Evolutionary conservation across 2,797 vertebrate species (phyloP).

Genomic region (Triplophysa bombifrons): DNA sequence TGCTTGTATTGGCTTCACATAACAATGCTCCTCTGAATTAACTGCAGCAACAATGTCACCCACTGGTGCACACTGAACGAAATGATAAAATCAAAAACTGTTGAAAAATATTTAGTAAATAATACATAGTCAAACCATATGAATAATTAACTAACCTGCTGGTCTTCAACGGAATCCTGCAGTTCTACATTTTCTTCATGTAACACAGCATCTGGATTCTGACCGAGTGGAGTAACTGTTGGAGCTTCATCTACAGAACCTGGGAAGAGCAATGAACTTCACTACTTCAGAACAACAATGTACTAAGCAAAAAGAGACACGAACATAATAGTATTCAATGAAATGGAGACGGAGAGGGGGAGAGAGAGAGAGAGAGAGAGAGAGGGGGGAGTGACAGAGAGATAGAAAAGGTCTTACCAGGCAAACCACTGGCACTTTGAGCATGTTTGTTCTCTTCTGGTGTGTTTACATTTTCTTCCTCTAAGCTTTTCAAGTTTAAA

Average conservation of each 20-base stretch:
- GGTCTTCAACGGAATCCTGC: not conserved
- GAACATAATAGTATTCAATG: not conserved
- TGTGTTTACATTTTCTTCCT: not conserved
- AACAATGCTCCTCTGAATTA: not conserved
- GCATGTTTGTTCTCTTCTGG: not conserved
- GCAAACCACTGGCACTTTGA: not conserved
- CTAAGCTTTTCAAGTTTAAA: not conserved
- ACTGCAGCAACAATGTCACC: not conserved
- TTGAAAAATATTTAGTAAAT: not conserved
- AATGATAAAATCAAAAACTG: not conserved
- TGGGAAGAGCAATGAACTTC: not conserved
- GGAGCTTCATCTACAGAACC: not conserved
- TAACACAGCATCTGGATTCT: not conserved
- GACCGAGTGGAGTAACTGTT: not conserved
- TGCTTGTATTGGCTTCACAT: not conserved
- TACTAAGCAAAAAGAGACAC: not conserved
- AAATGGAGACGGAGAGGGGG: no score
- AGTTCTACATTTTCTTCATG: slow-evolving; percentile 12
- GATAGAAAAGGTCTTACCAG: not conserved
- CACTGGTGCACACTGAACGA: not conserved
- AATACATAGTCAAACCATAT: not conserved
- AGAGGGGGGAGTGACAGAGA: no score
- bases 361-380: no score
- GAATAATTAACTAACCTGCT: slow-evolving; percentile 1
- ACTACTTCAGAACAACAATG: not conserved